These are phyloP conservation scores for Chloebia gouldiae DNA, from an alignment of 2,113 vertebrate genomes.

Conservation along the genomic window DNA sequence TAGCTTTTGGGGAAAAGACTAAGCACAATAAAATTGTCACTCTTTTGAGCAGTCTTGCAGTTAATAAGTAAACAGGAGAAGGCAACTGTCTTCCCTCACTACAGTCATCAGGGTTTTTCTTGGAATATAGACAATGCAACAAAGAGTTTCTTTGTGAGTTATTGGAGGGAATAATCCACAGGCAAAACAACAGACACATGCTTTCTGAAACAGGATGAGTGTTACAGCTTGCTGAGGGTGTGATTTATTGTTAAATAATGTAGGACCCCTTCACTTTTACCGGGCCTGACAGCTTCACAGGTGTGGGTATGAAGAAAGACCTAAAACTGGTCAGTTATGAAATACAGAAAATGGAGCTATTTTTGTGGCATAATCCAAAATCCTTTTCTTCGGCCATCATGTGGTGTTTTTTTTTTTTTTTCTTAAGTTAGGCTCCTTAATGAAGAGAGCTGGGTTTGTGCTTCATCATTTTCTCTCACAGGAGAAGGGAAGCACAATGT, in stretches of 20 bases:
- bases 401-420: neutral
- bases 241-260: slow-evolving; percentile 56
- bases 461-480: slow-evolving; percentile 51
- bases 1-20: neutral
- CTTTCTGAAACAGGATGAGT: slow-evolving; percentile 30
- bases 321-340: slow-evolving; percentile 52
- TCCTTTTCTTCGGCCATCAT: slow-evolving; percentile 47
- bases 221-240: slow-evolving; percentile 33
- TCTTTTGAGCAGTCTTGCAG: neutral
- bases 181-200: neutral
- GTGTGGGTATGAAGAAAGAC: slow-evolving; percentile 56
- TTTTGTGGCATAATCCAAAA: slow-evolving; percentile 57
- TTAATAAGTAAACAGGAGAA: neutral
- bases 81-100: neutral
- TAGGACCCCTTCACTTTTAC: slow-evolving; percentile 50
- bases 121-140: slow-evolving; percentile 2
- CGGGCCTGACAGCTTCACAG: slow-evolving; percentile 61
- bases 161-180: slow-evolving; percentile 20
- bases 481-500: slow-evolving; percentile 55
- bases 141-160: slow-evolving; percentile 29
- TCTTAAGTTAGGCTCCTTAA: slow-evolving; percentile 53
- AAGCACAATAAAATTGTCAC: neutral
- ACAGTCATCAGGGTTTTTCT: neutral
- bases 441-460: slow-evolving; percentile 41
- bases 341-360: slow-evolving; percentile 67